Base-by-base conservation (phyloP, 2,113 vertebrate species). In the Pogona vitticeps region DNA sequence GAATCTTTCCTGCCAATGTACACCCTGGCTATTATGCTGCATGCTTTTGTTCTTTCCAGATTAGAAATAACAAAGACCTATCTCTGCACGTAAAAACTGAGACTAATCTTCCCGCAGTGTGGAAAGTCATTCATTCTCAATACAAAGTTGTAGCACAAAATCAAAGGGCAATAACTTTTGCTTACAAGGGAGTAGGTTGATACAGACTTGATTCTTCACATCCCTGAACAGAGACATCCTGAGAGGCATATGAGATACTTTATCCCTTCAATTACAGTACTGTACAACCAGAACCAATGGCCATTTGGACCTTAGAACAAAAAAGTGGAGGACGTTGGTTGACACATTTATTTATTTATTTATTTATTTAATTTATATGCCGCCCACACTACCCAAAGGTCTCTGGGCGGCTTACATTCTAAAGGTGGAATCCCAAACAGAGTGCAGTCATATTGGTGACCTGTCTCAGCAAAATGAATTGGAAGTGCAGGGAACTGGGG, bases 11-110 rank as follows among this genome's bases (percentile, higher is more conserved):
- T 71, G 42, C 72, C 42, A 28, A 20, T 28, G 12, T 65, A 52
- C 6, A 76, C 28, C 12, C 18, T 46, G 71, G 28, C 81, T 63
- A 75, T 76, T 76, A 23, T 63, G 28, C 21, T 63, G 26, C 5
- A 65, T 73, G 73, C 76, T 38, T 21, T 80, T 28, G 90, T 91
- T 40, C 68, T 89, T 89, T 81, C 65, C 80, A n/a, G 85, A 79
- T 79, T 82, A 18, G 86, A 77, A 72, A 80, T 0, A 0, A 80
- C 42, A 87, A 81, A 82, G 87, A 82, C 33, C 71, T 90, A 18
- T 59, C 80, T 83, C 28, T 76, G 70, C n/a, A 18, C 17, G 21
- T 61, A 76, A 67, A 83, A 88, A 73, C 56, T 59, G 12, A 56
- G 28, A 28, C 42, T 76, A 76, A 52, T 76, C 86, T 38, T 14